These are phyloP conservation scores for Ctenochaetus hawaiiensis DNA, from an alignment of 2,797 vertebrate genomes.

Conservation along the genomic window DNA sequence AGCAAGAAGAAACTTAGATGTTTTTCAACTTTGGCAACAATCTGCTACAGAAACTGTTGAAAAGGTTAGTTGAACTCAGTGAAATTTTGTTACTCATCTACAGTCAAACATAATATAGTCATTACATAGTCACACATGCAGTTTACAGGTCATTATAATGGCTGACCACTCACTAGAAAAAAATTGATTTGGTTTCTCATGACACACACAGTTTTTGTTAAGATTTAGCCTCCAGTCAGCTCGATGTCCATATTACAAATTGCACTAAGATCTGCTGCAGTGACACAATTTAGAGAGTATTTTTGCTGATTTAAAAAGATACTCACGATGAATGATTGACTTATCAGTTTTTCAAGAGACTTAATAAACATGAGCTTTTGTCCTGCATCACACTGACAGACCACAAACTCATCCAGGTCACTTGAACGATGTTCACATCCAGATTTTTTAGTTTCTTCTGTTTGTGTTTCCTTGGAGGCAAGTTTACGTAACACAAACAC, in stretches of 20 bases:
- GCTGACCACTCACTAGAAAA: not conserved
- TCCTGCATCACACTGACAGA: not conserved
- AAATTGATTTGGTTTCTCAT: not conserved
- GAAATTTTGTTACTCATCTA: no score
- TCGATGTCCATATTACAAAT: not conserved
- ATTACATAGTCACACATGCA: not conserved
- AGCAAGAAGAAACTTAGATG: not conserved
- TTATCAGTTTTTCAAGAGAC: not conserved
- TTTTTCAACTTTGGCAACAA: constrained; percentile 1
- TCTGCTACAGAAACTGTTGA: not conserved
- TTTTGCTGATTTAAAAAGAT: not conserved
- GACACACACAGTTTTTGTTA: not conserved
- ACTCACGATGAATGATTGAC: constrained; percentile 6
- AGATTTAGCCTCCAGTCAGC: not conserved
- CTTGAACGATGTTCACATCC: not conserved
- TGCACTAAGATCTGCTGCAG: constrained; percentile 15
- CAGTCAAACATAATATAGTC: no score
- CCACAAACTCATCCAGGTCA: not conserved
- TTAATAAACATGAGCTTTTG: not conserved
- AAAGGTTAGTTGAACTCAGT: not conserved
- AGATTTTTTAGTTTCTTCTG: not conserved
- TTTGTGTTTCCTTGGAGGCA: not conserved
- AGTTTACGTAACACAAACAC: no score
- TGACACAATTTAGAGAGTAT: not conserved
- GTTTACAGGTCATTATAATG: not conserved